Evolutionary conservation across 2,113 vertebrate genomes (phyloP), one percentile per base, ranked within the genome.

Genomic region (Phalacrocorax aristotelis): DNA sequence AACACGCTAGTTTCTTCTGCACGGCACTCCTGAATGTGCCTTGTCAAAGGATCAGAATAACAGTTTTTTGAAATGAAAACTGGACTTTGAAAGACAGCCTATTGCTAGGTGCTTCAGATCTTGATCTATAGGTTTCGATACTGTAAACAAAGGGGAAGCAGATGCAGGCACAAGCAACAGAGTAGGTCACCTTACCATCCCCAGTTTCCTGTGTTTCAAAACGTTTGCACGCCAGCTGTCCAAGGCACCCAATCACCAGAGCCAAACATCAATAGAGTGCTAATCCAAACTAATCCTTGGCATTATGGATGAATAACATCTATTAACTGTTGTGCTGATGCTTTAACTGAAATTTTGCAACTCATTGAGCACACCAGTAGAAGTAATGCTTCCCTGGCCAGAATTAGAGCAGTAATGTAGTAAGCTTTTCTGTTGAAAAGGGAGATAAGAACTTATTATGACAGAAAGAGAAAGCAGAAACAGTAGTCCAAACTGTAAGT

Each of bases 251-350:
- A 32, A 1, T 19, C 66, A 42, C 23, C 80, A 49, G 58, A 70
- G 54, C 44, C 34, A 92, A 71, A 25, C 54, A 70, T 15, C 71
- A 36, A 0, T 2, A 12, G n/a, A 48, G n/a, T 3, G 22, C 70
- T 92, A 94, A 96, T 83, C 74, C 85, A 51, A 16, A 34, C 3
- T 66, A 84, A 94, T 89, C 74, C 92, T 65, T 15, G 34, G 77
- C 49, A 51, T 71, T 92, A 80, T 5, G 80, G 66, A 42, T 80
- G 85, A 84, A 71, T 57, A 70, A 15, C 84, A 82, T 27, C 49
- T 27, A 29, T 77, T 60, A 96, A 58, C 61, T 54, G 29, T 23
- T 52, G 76, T 49, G 40, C 76, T 68, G 61, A 44, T 76, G 71
- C 42, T 95, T 90, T 72, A 38, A 27, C 27, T 58, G 71, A 66